Evolutionary conservation across 37 sponge, comb jelly and placozoan species (phyloP).

Genomic region (Chondrilla cf. caribensis): DNA sequence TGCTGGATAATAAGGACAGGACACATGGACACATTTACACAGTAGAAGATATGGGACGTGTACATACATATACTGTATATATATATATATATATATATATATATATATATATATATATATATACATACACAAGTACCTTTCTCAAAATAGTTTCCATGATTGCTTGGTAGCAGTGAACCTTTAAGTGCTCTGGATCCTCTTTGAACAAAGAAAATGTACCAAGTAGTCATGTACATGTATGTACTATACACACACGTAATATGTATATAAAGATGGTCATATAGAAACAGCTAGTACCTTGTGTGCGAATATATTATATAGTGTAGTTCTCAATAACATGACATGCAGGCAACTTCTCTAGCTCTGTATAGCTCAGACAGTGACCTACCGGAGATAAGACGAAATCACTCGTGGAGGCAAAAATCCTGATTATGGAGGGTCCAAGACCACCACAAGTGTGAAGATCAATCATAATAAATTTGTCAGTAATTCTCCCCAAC

Average conservation of each 20-base stretch:
- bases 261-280: no score
- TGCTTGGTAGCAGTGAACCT: slow-evolving; percentile 69
- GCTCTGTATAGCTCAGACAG: slow-evolving; percentile 61
- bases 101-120: no score
- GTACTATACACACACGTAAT: no score
- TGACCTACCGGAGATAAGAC: slow-evolving; percentile 24
- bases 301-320: no score
- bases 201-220: no score
- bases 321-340: slow-evolving; percentile 59
- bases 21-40: neutral
- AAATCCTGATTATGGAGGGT: slow-evolving; percentile 65
- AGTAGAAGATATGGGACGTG: neutral
- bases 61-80: no score
- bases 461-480: slow-evolving; percentile 53
- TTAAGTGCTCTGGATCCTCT: slow-evolving; percentile 40
- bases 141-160: slow-evolving; percentile 58
- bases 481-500: neutral
- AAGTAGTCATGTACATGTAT: no score
- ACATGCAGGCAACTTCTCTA: slow-evolving; percentile 67
- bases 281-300: neutral
- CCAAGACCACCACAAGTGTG: slow-evolving; percentile 82
- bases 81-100: no score
- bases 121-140: slow-evolving; percentile 34
- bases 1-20: slow-evolving; percentile 21
- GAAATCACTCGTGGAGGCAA: slow-evolving; percentile 37